Evolutionary conservation across 2,888 invertebrate species (phyloP).

Genomic region (Dasysyrphus tricinctus): DNA sequence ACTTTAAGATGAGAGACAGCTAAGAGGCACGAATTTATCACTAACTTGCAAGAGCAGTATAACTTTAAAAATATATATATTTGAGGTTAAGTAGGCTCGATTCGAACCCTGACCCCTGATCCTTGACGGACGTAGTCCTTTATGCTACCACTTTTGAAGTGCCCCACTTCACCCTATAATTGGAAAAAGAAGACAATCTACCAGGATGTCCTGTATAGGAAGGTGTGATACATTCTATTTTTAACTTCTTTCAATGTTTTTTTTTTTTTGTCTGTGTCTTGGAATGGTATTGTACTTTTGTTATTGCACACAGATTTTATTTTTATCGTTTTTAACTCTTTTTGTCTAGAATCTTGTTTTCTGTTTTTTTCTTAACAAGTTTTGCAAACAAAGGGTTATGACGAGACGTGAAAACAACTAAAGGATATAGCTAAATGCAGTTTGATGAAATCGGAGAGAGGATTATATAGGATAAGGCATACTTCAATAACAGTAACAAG

Average conservation of each 20-base stretch:
- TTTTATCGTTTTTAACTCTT: conserved; percentile 14
- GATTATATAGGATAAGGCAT: conserved; percentile 19
- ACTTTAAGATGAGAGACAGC: too few relatives aligned
- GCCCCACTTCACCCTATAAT: not conserved
- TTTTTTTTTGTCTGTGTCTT: not conserved
- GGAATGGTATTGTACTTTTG: not conserved
- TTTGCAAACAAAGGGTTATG: conserved; percentile 20
- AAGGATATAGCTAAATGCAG: conserved; percentile 19
- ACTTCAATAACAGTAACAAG: conserved; percentile 6
- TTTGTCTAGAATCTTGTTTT: conserved; percentile 18
- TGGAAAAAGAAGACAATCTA: conserved; percentile 34
- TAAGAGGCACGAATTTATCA: too few relatives aligned
- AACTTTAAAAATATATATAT: too few relatives aligned
- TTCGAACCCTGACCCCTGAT: too few relatives aligned
- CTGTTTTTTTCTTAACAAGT: not conserved
- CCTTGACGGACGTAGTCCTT: too few relatives aligned
- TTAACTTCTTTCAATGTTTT: conserved; percentile 15
- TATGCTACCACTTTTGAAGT: not conserved
- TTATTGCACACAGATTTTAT: conserved; percentile 13
- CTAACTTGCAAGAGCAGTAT: too few relatives aligned
- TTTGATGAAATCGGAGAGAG: conserved; percentile 29
- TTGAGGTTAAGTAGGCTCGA: too few relatives aligned
- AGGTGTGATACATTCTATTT: conserved; percentile 57
- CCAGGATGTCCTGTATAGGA: conserved; percentile 57
- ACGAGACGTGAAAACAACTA: conserved; percentile 3